These are phyloP conservation scores for Drosophila subpulchrella DNA, from an alignment of 1,140 invertebrate genomes.

Conservation along the genomic window DNA sequence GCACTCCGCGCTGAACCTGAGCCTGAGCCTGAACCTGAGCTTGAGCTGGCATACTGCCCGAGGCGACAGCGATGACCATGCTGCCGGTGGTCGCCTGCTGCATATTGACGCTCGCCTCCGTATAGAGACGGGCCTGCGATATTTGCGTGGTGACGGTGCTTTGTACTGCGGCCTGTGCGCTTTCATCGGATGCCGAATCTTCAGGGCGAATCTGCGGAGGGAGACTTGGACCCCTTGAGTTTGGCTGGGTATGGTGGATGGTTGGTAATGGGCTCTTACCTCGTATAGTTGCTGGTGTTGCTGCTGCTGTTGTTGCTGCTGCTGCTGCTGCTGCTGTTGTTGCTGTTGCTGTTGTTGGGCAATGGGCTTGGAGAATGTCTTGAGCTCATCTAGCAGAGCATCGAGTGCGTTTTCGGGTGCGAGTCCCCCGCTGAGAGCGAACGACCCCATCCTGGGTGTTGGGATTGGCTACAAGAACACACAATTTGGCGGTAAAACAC, in stretches of 20 bases:
- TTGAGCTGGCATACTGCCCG: conserved; percentile 18
- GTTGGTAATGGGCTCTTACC: conserved; percentile 39
- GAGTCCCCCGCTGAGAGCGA: conserved; percentile 88
- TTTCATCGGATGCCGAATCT: conserved; percentile 84
- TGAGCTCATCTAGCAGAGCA: conserved; percentile 96
- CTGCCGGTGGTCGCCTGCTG: conserved; percentile 59
- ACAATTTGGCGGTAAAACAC: conserved; percentile 16
- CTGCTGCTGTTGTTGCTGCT: conserved; percentile 48
- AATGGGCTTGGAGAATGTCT: conserved; percentile 91
- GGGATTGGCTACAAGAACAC: conserved; percentile 82
- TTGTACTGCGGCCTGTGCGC: conserved; percentile 81
- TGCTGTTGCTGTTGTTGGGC: conserved; percentile 71
- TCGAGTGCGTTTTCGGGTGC: conserved; percentile 96
- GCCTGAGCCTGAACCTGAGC: conserved; percentile 10
- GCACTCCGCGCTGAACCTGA: conserved; percentile 21
- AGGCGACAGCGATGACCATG: conserved; percentile 66
- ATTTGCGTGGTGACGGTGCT: conserved; percentile 84
- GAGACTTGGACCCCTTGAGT: conserved; percentile 33
- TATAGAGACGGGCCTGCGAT: conserved; percentile 81
- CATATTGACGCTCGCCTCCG: conserved; percentile 65
- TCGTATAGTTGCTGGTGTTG: conserved; percentile 61
- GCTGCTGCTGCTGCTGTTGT: conserved; percentile 59
- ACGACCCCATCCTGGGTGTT: conserved; percentile 87
- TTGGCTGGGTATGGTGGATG: neutral
- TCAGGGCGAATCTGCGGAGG: conserved; percentile 70